These are phyloP conservation scores for Lissocephala sabroskyi DNA, from an alignment of 2,888 invertebrate species.

Conservation along the genomic window DNA sequence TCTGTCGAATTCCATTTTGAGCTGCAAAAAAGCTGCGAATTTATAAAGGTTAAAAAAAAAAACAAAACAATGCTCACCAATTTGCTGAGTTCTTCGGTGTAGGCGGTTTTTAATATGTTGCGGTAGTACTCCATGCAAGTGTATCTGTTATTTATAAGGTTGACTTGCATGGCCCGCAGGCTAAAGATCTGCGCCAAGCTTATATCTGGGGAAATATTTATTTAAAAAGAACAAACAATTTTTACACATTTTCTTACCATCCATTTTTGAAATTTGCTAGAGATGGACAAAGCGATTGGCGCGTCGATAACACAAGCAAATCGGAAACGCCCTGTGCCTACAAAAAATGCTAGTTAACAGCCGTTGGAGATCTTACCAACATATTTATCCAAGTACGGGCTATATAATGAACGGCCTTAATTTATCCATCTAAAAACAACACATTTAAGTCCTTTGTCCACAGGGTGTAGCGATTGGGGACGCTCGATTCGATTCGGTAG, in stretches of 20 bases:
- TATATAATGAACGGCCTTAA: no score
- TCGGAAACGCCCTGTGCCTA: no score
- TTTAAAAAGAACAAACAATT: background rate
- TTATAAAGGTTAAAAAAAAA: background rate
- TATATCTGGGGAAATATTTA: slow-evolving; percentile 40
- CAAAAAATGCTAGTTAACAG: no score
- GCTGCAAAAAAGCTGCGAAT: slow-evolving; percentile 22
- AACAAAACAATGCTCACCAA: slow-evolving; percentile 33
- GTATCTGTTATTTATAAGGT: slow-evolving; percentile 34
- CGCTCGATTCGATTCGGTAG: no score
- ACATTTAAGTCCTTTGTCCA: no score
- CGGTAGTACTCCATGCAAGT: slow-evolving; percentile 39
- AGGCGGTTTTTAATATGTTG: slow-evolving; percentile 49
- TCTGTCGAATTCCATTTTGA: slow-evolving; percentile 51
- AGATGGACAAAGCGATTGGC: background rate
- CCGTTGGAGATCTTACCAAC: no score
- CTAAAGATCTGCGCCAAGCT: slow-evolving; percentile 52
- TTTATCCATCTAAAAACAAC: no score
- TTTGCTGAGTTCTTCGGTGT: slow-evolving; percentile 49
- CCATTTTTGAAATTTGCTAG: slow-evolving; percentile 19
- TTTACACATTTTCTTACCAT: slow-evolving; percentile 20
- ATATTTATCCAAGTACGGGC: no score
- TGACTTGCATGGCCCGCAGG: slow-evolving; percentile 49
- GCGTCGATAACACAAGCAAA: background rate
- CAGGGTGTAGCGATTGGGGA: no score